A percentile compares a stretch with the other conserved stretches of the same genome.
These are phyloP conservation scores for Fistularia commersonii DNA, from an alignment of 2,797 vertebrate species.

Conservation along the genomic window DNA sequence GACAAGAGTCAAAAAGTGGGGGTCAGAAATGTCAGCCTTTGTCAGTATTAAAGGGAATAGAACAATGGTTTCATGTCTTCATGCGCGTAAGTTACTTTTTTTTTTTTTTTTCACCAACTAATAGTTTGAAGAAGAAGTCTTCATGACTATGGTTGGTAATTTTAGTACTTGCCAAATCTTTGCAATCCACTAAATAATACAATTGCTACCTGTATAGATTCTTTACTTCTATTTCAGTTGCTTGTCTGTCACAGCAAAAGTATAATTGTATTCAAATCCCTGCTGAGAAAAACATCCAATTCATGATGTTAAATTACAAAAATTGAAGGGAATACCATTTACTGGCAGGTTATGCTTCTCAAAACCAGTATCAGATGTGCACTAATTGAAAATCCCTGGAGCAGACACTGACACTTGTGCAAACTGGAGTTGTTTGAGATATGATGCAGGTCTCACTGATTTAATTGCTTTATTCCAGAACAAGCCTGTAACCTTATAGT, in stretches of 20 bases:
- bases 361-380: background rate
- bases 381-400: slow-evolving; percentile 29
- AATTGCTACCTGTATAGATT: slow-evolving; percentile 9
- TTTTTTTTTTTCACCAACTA: too few relatives aligned
- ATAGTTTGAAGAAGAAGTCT: too few relatives aligned
- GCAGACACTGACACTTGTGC: slow-evolving; percentile 2
- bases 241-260: slow-evolving; percentile 12
- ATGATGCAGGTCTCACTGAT: slow-evolving; percentile 23
- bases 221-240: slow-evolving; percentile 16
- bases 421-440: slow-evolving; percentile 25
- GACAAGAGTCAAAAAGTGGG: slow-evolving; percentile 1
- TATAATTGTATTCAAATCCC: background rate
- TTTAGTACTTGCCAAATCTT: background rate
- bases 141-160: background rate
- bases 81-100: too few relatives aligned
- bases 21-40: background rate
- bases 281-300: too few relatives aligned
- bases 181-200: slow-evolving; percentile 16
- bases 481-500: slow-evolving; percentile 42
- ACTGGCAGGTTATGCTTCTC: background rate
- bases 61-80: too few relatives aligned
- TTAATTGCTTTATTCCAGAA: slow-evolving; percentile 59
- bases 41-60: slow-evolving; percentile 4
- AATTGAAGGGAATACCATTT: slow-evolving; percentile 6
- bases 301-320: background rate